Evolutionary conservation across 2,113 vertebrate species (phyloP), one percentile per base, ranked within the genome.

Genomic region (Pygoscelis antarcticus): DNA sequence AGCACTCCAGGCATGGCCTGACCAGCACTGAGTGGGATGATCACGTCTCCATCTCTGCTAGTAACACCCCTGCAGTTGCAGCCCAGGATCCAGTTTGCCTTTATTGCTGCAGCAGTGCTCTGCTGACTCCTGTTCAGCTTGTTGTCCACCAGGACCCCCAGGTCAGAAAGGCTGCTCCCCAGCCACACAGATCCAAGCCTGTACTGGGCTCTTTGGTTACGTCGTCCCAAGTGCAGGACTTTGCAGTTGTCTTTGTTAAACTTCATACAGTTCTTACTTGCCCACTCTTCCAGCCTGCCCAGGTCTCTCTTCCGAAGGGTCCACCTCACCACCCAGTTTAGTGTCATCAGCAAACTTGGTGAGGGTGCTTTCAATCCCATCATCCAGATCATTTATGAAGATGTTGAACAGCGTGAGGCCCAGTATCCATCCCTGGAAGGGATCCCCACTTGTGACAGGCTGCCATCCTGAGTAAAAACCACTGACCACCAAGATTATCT

Each of bases 321-420:
- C 25, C 34, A 22, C 13, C 44, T 89, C 44, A 55, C 6, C 42
- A 46, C 14, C 7, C 47, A 62, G 9, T 20, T 68, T 34, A 64
- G 21, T 2, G 9, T 11, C 42, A 83, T 23, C 30, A 23, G 20
- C 27, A 75, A 36, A 60, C 22, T 3, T n/a, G 10, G 25, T 60
- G 29, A 72, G 8, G 29, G 13, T 60, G 47, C 12, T 69, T 83
- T 51, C 27, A 83, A 51, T 20, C n/a, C 32, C 14, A 32, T 17
- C 49, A 80, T 3, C 19, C 18, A 61, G 30, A 18, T 66, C 25
- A 54, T 22, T 51, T 13, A 80, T 27, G 36, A 64, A 71, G 18
- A 51, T 4, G 1, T 0, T 36, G 21, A 36, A 79, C 18, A 72
- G 16, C 1, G 2, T 25, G 1, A 87, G 17, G 34, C 10, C 6